These are phyloP conservation scores for Herpetotheres cachinnans DNA, from an alignment of 2,113 vertebrate species.

Conservation along the genomic window DNA sequence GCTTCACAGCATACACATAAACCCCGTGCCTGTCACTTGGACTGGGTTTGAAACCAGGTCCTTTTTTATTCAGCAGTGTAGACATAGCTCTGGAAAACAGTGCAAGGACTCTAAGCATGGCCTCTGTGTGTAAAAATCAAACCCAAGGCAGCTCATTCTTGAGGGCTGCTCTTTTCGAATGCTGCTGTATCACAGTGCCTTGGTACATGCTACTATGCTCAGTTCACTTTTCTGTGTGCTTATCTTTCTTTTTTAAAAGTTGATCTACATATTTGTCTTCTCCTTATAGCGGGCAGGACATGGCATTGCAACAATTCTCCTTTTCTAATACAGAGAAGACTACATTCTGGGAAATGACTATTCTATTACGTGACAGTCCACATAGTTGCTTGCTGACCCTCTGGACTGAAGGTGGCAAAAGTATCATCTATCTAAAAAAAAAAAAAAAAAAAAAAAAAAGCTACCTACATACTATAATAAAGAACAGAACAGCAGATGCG, in stretches of 20 bases:
- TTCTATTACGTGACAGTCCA: background rate
- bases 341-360: background rate
- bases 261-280: background rate
- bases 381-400: background rate
- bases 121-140: background rate
- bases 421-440: background rate
- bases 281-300: background rate
- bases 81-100: background rate
- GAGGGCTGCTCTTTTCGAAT: background rate
- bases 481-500: accelerated
- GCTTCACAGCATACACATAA: accelerated
- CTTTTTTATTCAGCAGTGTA: background rate
- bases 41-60: background rate
- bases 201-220: background rate
- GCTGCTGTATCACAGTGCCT: background rate
- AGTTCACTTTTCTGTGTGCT: background rate
- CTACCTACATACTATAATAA: background rate
- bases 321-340: background rate
- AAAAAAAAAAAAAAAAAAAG: background rate
- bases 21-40: background rate
- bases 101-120: background rate
- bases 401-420: background rate
- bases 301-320: background rate
- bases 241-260: background rate
- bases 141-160: background rate